Conservation (phyloP, 2,797 vertebrate species). For the Falco biarmicus region DNA sequence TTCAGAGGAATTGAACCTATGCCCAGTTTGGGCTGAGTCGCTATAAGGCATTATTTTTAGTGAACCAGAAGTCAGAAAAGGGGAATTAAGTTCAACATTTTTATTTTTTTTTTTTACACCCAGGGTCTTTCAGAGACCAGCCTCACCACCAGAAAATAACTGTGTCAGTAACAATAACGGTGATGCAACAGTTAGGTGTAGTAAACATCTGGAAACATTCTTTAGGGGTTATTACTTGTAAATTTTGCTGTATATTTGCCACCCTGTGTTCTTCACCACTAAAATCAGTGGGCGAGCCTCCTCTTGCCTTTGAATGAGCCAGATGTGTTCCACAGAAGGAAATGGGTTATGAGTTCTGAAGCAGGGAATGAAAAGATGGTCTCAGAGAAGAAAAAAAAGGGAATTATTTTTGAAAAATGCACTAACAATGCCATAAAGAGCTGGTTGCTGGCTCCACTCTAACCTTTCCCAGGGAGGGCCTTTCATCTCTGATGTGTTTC, state of each 20-base stretch:
- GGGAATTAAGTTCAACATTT: not conserved
- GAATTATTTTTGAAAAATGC: not conserved
- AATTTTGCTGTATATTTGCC: not conserved
- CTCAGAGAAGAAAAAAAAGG: not conserved
- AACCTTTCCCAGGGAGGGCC: not conserved
- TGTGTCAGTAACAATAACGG: not conserved
- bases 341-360: rapidly evolving
- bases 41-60: not conserved
- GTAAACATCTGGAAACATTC: not conserved
- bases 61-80: not conserved
- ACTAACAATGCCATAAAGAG: not conserved
- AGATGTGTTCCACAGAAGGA: not conserved
- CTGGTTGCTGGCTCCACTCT: not conserved
- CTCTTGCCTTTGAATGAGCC: not conserved
- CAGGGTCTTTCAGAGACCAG: not conserved
- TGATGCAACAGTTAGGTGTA: not conserved
- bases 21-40: not conserved
- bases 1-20: not conserved
- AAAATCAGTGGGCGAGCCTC: not conserved
- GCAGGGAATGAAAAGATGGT: not conserved
- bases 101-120: not conserved
- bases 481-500: not conserved
- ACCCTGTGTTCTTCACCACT: not conserved
- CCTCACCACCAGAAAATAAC: not conserved
- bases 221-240: not conserved